Percentiles rank a stretch among this genome's conserved stretches.
phyloP scores from a whole-genome alignment of 2,888 invertebrate species.

The Blastobasis adustella region DNA sequence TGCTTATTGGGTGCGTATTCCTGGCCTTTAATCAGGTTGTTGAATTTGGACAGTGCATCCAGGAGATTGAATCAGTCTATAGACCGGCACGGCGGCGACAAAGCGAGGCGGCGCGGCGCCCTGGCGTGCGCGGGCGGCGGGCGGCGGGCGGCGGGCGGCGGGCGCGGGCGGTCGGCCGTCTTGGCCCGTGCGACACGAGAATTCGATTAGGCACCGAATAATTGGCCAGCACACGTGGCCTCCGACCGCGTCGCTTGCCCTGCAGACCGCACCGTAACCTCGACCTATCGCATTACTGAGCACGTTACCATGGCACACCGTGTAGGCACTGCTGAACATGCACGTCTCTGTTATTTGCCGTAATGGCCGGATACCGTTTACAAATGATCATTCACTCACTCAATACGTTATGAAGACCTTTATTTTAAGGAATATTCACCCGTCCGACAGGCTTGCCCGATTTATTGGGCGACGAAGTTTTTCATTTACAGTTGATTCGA shows the following conservation, averaged over 20 bases:
- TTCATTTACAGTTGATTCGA: no score
- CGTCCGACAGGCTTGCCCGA: no score
- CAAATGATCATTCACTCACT: no score
- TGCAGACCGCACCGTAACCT: background rate
- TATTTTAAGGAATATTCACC: no score
- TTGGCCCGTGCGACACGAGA: constrained; percentile 27
- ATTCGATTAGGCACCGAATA: constrained; percentile 34
- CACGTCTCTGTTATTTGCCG: no score
- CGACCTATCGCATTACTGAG: background rate
- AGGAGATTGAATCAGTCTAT: constrained; percentile 1
- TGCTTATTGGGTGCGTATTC: no score
- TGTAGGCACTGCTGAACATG: no score
- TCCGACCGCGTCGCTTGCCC: background rate
- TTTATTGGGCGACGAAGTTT: no score
- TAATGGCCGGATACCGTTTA: no score
- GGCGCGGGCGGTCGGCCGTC: constrained; percentile 10
- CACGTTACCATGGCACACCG: no score
- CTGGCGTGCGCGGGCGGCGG: background rate
- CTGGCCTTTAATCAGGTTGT: no score
- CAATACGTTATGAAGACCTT: no score
- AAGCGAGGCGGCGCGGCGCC: background rate
- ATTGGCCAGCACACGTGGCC: constrained; percentile 17
- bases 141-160: constrained; percentile 2
- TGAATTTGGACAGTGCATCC: background rate
- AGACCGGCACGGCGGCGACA: background rate